Percentiles rank a stretch among this genome's conserved stretches.
Conservation (phyloP, 1,140 invertebrate species). For the Phortica variegata region DNA sequence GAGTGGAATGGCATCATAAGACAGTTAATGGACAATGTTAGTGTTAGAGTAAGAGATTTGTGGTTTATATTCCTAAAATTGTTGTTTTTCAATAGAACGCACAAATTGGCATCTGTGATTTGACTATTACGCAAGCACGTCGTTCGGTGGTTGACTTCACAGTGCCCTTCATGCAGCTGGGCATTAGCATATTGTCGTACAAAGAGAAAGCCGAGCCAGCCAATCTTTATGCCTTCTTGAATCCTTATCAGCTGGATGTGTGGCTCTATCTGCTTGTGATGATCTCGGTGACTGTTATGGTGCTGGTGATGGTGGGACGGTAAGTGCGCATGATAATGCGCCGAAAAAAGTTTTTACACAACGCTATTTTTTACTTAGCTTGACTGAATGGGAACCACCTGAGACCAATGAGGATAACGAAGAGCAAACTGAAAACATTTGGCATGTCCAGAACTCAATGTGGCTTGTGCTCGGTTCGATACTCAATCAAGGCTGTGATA, state of each 20-base stretch:
- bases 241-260: constrained; percentile 85
- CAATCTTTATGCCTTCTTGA: constrained; percentile 87
- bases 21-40: constrained; percentile 71
- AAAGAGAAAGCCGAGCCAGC: constrained; percentile 84
- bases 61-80: background rate
- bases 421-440: constrained; percentile 73
- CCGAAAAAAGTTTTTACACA: too few relatives aligned
- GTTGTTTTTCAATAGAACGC: constrained; percentile 66
- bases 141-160: constrained; percentile 84
- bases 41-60: constrained; percentile 2
- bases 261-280: constrained; percentile 94
- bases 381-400: constrained; percentile 81
- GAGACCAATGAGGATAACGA: constrained; percentile 70
- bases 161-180: constrained; percentile 86
- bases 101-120: constrained; percentile 84
- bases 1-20: constrained; percentile 86
- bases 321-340: constrained; percentile 61
- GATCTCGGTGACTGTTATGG: constrained; percentile 85
- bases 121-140: constrained; percentile 85
- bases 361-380: constrained; percentile 59
- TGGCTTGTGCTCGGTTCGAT: constrained; percentile 79
- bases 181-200: constrained; percentile 83
- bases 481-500: constrained; percentile 77
- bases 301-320: constrained; percentile 89
- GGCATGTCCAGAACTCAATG: constrained; percentile 72